Evolutionary conservation across 2,797 vertebrate species (phyloP), one percentile per base, ranked within the genome.

Genomic region (Myiothlypis coronata): DNA sequence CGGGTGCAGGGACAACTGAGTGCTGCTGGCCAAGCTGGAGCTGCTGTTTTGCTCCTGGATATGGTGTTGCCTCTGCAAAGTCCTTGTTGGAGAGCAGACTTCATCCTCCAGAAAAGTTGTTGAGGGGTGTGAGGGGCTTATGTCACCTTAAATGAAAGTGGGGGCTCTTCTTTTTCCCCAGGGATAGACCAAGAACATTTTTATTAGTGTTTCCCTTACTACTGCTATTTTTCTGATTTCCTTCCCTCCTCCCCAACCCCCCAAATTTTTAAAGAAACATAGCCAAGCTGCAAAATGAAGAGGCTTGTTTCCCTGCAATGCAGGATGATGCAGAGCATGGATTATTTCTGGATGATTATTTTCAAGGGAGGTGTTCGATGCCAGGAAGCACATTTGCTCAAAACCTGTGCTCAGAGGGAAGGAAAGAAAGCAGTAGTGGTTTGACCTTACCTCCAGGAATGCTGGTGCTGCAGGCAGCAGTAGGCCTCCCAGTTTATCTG

Each of bases 171-270:
- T 71, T 78, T 89, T 57, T 24, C n/a, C 21, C 4, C 27, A 30
- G 43, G 32, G 57, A 39, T 19, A 65, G 21, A 49, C 6, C 27
- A 69, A 52, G 46, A 56, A 1, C 5, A 27, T 83, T 94, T 80
- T 65, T 50, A 47, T 52, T 47, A 32, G 8, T 30, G 20, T 55
- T 74, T 71, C 55, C 39, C 26, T 87, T 85, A 65, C 60, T 52
- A 8, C 21, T 80, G 41, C 27, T 59, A 11, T 20, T 85, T 30
- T 53, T 17, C 7, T 59, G 19, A 19, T 46, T 81, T 52, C 1
- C 26, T 39, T 21, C 6, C 15, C 5, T 20, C 7, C 2, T 12
- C 9, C 1, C 1, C 7, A 21, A 8, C 1, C 4, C 5, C 0
- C 6, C 8, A 19, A 1, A 15, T 59, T 74, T 79, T 61, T 2